Conservation (phyloP, 2,888 invertebrate species). For the Luperina nickerlii region DNA sequence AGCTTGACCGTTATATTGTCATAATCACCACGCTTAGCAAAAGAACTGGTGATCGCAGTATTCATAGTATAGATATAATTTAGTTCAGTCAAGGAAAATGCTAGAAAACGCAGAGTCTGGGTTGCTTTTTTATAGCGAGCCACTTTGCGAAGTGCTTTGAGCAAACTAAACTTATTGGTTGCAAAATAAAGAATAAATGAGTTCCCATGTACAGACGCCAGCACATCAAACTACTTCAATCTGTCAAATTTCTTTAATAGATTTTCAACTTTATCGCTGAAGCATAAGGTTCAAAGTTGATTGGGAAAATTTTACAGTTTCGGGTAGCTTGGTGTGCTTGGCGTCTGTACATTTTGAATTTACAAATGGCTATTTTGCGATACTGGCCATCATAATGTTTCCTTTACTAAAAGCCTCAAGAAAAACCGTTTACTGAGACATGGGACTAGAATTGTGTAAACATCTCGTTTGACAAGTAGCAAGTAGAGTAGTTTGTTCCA, state of each 20-base stretch:
- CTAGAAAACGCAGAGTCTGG: neutral
- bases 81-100: neutral
- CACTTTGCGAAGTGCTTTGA: neutral
- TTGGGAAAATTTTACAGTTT: too few relatives aligned
- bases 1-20: neutral
- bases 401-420: neutral
- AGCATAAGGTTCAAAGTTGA: too few relatives aligned
- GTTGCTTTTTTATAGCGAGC: neutral
- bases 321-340: too few relatives aligned
- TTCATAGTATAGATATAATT: neutral
- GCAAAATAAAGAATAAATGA: neutral
- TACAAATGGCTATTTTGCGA: neutral
- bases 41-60: neutral
- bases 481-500: neutral
- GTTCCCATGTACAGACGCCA: neutral
- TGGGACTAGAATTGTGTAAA: conserved; percentile 8
- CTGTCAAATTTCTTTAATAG: too few relatives aligned
- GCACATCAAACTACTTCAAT: too few relatives aligned
- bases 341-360: neutral
- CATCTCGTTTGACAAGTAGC: neutral
- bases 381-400: neutral
- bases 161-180: neutral
- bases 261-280: too few relatives aligned
- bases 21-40: neutral
- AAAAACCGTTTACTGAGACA: neutral